phyloP scores from a whole-genome alignment of 1,140 invertebrate genomes.

The Megathymus violae region DNA sequence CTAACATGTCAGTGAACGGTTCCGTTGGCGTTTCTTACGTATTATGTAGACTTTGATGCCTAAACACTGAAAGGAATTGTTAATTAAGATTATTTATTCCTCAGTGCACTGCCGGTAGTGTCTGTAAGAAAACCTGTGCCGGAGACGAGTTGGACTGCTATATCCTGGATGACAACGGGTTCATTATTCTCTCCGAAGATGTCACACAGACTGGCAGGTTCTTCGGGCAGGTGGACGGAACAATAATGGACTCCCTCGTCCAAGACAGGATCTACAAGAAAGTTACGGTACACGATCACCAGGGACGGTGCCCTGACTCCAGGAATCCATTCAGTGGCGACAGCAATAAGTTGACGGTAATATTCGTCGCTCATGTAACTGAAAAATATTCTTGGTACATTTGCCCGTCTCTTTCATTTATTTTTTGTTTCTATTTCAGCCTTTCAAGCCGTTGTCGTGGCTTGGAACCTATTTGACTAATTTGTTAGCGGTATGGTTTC shows the following conservation, averaged over 20 bases:
- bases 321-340: constrained; percentile 88
- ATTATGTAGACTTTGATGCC: too few species aligned
- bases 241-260: constrained; percentile 96
- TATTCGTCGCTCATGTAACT: too few species aligned
- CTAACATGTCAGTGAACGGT: too few species aligned
- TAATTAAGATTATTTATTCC: too few species aligned
- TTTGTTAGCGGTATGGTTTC: constrained; percentile 74
- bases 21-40: too few species aligned
- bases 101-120: constrained; percentile 88
- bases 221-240: constrained; percentile 97
- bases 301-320: constrained; percentile 91
- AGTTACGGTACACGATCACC: constrained; percentile 44
- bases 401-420: neutral
- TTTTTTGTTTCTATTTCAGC: constrained; percentile 56
- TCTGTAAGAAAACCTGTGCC: constrained; percentile 92
- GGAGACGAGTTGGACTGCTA: constrained; percentile 95
- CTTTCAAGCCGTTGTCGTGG: constrained; percentile 81
- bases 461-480: constrained; percentile 77
- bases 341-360: constrained; percentile 75
- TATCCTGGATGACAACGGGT: constrained; percentile 96
- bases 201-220: constrained; percentile 93
- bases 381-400: too few species aligned
- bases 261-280: constrained; percentile 95
- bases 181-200: constrained; percentile 95
- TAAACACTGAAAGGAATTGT: too few species aligned